Evolutionary conservation across 2,113 vertebrate genomes (phyloP).

Genomic region (Abramis brama): DNA sequence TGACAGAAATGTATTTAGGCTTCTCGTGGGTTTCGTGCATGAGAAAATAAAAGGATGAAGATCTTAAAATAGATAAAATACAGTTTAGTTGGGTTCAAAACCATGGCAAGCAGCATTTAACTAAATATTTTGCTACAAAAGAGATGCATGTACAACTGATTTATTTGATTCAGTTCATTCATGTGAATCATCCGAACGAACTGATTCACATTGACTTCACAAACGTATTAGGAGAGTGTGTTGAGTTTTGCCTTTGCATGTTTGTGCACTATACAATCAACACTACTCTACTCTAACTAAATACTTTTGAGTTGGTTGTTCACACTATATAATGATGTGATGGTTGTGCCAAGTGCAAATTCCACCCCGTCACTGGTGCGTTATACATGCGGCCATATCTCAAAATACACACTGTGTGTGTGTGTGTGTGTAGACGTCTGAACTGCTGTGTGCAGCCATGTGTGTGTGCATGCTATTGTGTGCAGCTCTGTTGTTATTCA

Average conservation of each 20-base stretch:
- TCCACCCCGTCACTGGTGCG: conserved; percentile 6
- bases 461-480: conserved; percentile 20
- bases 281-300: too few relatives aligned
- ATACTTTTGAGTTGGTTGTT: too few relatives aligned
- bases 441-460: conserved; percentile 40
- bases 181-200: neutral
- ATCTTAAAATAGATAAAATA: too few relatives aligned
- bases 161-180: neutral
- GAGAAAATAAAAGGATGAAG: too few relatives aligned
- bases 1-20: too few relatives aligned
- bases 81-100: too few relatives aligned
- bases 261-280: too few relatives aligned
- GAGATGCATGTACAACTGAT: neutral
- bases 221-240: too few relatives aligned
- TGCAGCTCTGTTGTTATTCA: conserved; percentile 23
- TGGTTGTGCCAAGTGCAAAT: conserved; percentile 8
- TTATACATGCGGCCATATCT: conserved; percentile 25
- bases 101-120: too few relatives aligned
- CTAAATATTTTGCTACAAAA: neutral
- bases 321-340: neutral
- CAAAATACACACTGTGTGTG: conserved; percentile 27
- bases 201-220: neutral
- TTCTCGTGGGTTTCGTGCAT: too few relatives aligned
- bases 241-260: too few relatives aligned
- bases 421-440: conserved; percentile 10